phyloP scores from a whole-genome alignment of 2,113 vertebrate species.

The Anarrhichthys ocellatus region DNA sequence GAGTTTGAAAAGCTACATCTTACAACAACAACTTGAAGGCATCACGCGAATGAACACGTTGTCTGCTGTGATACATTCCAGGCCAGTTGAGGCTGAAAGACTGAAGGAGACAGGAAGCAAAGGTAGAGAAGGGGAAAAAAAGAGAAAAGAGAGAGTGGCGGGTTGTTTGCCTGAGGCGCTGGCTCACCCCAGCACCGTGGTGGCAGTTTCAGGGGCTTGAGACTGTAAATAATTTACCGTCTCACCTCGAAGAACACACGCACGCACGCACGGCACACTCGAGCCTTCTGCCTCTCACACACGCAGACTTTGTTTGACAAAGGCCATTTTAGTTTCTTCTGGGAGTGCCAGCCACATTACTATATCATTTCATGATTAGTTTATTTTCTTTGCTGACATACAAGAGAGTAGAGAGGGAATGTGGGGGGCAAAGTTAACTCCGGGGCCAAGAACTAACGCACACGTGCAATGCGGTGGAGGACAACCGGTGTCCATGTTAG shows the following conservation, averaged over 20 bases:
- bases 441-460: background rate
- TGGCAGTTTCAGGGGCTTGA: slow-evolving; percentile 59
- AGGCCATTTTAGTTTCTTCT: slow-evolving; percentile 21
- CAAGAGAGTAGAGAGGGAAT: background rate
- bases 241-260: slow-evolving; percentile 42
- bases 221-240: slow-evolving; percentile 73
- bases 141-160: slow-evolving; percentile 22
- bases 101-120: slow-evolving; percentile 29
- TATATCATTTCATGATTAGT: slow-evolving; percentile 31
- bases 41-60: background rate
- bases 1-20: background rate
- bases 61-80: background rate
- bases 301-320: slow-evolving; percentile 1
- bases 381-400: slow-evolving; percentile 15
- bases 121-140: slow-evolving; percentile 2
- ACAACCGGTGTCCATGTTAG: background rate
- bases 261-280: slow-evolving; percentile 30
- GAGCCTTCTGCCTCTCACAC: slow-evolving; percentile 5
- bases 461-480: background rate
- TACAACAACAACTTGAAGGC: background rate
- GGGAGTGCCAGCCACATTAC: slow-evolving; percentile 15
- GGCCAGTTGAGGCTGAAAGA: background rate
- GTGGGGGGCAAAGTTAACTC: slow-evolving; percentile 3
- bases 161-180: slow-evolving; percentile 53
- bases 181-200: slow-evolving; percentile 40